Conservation (phyloP, 2,888 invertebrate genomes). For the Galeruca laticollis region DNA sequence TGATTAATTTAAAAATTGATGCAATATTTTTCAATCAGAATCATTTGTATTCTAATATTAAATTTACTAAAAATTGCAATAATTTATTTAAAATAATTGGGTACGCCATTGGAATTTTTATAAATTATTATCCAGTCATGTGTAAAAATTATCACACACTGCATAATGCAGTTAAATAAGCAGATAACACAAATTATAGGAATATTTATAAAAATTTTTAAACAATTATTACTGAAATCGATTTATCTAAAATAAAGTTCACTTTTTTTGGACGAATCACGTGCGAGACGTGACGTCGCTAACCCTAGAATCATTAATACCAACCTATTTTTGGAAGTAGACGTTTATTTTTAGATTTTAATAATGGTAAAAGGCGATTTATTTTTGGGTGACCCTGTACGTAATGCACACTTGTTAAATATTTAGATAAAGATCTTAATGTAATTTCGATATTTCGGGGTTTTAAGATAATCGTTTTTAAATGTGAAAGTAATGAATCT, state of each 20-base stretch:
- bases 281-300: conserved; percentile 14
- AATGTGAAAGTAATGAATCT: conserved; percentile 56
- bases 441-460: background rate
- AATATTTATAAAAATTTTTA: too few relatives aligned
- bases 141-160: too few relatives aligned
- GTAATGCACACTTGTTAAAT: conserved; percentile 12
- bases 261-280: conserved; percentile 16
- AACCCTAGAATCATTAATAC: conserved; percentile 11
- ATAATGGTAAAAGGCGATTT: conserved; percentile 12
- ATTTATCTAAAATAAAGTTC: conserved; percentile 8
- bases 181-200: too few relatives aligned
- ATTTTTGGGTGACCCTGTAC: conserved; percentile 30
- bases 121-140: too few relatives aligned
- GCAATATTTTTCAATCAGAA: too few relatives aligned
- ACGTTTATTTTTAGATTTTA: conserved; percentile 23
- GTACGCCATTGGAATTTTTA: too few relatives aligned
- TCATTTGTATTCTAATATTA: too few relatives aligned
- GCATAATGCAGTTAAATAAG: too few relatives aligned
- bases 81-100: too few relatives aligned
- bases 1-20: too few relatives aligned
- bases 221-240: background rate
- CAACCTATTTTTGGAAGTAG: conserved; percentile 33
- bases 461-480: background rate
- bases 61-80: too few relatives aligned
- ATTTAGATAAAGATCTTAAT: background rate